These are phyloP conservation scores for Metopia argyrocephala DNA, from an alignment of 2,888 invertebrate species.

Conservation along the genomic window DNA sequence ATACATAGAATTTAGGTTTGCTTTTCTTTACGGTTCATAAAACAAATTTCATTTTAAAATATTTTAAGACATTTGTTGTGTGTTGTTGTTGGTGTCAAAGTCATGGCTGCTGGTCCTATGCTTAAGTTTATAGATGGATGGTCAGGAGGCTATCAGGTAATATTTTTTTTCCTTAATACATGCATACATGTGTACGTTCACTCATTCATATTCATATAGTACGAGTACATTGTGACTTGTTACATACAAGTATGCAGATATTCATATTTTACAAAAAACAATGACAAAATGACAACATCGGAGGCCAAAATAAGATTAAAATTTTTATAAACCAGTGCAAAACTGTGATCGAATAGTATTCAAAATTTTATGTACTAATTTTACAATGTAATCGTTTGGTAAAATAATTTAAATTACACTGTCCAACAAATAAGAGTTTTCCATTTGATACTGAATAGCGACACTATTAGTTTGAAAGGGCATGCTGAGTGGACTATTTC, in stretches of 20 bases:
- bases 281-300: conserved; percentile 34
- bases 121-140: background rate
- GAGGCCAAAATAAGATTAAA: conserved; percentile 23
- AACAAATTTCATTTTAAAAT: conserved; percentile 79
- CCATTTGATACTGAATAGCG: no score
- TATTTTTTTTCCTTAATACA: no score
- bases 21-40: conserved; percentile 76
- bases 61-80: conserved; percentile 74
- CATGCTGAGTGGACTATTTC: no score
- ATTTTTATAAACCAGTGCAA: background rate
- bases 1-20: conserved; percentile 44
- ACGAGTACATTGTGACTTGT: background rate
- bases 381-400: no score
- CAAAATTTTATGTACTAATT: background rate
- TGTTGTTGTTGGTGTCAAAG: conserved; percentile 59
- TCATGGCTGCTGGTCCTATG: conserved; percentile 34
- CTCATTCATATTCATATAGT: background rate
- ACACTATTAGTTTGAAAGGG: no score
- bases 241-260: background rate
- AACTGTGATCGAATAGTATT: background rate
- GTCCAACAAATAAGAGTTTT: no score
- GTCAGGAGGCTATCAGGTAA: conserved; percentile 38
- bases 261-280: no score
- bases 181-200: no score
- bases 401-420: no score